Evolutionary conservation across 2,888 invertebrate genomes (phyloP).

Genomic region (Cryptocephalus primarius): DNA sequence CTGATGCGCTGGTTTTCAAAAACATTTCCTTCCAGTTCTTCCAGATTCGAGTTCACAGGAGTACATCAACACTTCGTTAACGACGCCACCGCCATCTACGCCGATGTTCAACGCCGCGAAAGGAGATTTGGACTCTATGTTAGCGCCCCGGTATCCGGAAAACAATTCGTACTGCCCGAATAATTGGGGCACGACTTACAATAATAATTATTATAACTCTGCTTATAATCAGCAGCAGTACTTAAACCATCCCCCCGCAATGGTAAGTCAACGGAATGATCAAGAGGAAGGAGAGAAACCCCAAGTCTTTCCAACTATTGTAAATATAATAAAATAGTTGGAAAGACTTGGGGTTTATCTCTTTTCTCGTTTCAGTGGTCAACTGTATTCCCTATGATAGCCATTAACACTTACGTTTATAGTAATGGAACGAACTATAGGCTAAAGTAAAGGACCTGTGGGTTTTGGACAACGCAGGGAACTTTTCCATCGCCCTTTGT

Average conservation of each 20-base stretch:
- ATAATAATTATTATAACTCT: slow-evolving; percentile 54
- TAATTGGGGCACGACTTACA: slow-evolving; percentile 43
- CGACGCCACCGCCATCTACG: slow-evolving; percentile 27
- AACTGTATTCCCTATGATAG: too few relatives aligned
- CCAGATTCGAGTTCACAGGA: slow-evolving; percentile 30
- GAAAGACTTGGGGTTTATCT: too few relatives aligned
- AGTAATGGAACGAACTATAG: too few relatives aligned
- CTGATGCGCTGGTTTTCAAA: too few relatives aligned
- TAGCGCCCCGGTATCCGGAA: slow-evolving; percentile 33
- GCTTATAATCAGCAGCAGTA: slow-evolving; percentile 49
- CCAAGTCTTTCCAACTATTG: too few relatives aligned
- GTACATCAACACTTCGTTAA: slow-evolving; percentile 30
- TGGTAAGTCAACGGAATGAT: slow-evolving; percentile 33
- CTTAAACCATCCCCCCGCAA: slow-evolving; percentile 47
- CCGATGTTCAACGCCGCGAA: slow-evolving; percentile 27
- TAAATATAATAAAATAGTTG: too few relatives aligned
- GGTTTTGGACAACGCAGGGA: too few relatives aligned
- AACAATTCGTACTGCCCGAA: slow-evolving; percentile 46
- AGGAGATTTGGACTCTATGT: slow-evolving; percentile 28
- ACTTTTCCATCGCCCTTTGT: too few relatives aligned
- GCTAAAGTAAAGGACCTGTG: too few relatives aligned
- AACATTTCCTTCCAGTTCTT: slow-evolving; percentile 23
- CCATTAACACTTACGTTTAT: too few relatives aligned
- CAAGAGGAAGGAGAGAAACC: too few relatives aligned
- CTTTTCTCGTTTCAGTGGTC: too few relatives aligned